Conservation (phyloP, 2,113 vertebrate species). For the Hemichromis elongatus region DNA sequence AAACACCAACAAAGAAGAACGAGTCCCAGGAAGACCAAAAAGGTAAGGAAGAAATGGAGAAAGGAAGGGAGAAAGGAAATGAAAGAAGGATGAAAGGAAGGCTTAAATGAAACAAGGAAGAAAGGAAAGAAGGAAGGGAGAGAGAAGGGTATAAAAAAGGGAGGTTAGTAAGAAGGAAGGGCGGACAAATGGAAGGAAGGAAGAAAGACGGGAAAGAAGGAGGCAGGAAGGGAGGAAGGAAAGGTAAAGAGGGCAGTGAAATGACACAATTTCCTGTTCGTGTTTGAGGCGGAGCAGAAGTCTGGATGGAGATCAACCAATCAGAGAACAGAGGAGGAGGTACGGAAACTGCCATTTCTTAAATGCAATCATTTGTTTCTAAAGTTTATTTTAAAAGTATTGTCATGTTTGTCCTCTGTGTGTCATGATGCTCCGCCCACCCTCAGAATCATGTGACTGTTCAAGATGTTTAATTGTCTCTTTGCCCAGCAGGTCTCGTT, state of each 20-base stretch:
- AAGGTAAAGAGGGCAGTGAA: background rate
- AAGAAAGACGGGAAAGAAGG: background rate
- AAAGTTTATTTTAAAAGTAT: background rate
- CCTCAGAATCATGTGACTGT: background rate
- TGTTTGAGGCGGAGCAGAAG: slow-evolving; percentile 18
- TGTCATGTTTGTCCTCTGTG: background rate
- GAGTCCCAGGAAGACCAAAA: background rate
- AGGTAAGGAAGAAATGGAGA: background rate
- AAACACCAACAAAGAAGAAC: background rate
- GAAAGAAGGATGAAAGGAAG: background rate
- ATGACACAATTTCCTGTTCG: background rate
- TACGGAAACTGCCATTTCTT: background rate
- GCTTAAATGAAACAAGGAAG: background rate
- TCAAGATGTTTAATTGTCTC: background rate
- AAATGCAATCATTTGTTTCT: background rate
- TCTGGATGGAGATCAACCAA: slow-evolving; percentile 35
- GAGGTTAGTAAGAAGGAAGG: background rate
- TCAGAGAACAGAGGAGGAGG: background rate
- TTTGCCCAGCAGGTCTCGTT: background rate
- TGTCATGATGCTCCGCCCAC: background rate
- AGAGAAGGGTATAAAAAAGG: background rate
- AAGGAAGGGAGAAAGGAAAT: background rate
- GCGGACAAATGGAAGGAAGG: background rate
- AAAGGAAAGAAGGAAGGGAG: background rate
- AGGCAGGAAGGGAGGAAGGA: background rate